Evolutionary conservation across 1,140 invertebrate species (phyloP).

Genomic region (Campoletis sonorensis): DNA sequence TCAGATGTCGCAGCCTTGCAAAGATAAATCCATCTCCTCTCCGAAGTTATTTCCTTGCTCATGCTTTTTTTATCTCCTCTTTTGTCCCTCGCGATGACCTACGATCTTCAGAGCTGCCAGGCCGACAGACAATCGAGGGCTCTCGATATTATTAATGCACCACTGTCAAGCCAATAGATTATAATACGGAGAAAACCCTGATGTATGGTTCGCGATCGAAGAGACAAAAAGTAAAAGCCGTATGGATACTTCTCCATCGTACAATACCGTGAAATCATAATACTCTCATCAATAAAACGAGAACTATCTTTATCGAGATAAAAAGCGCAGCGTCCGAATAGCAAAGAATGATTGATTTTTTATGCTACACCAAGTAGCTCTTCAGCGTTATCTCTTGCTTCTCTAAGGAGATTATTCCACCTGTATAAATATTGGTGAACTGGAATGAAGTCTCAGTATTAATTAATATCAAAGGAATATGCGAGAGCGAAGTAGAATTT

Average conservation of each 20-base stretch:
- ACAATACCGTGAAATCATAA: neutral
- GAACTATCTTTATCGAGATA: slow-evolving; percentile 51
- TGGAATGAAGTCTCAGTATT: neutral
- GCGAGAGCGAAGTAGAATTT: too few species aligned
- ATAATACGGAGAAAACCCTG: slow-evolving; percentile 51
- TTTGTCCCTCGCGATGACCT: neutral
- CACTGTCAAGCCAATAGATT: slow-evolving; percentile 54
- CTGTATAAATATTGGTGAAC: neutral
- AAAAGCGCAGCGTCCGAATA: slow-evolving; percentile 44
- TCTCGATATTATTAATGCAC: slow-evolving; percentile 61
- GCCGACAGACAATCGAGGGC: slow-evolving; percentile 54
- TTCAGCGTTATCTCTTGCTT: neutral
- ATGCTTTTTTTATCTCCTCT: slow-evolving; percentile 31
- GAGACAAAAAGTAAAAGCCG: neutral
- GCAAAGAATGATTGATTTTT: neutral
- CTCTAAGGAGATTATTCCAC: neutral
- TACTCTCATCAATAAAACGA: neutral
- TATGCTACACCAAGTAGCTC: neutral
- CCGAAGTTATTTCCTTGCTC: neutral
- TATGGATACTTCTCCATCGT: neutral
- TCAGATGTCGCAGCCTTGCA: neutral
- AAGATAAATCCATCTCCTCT: neutral
- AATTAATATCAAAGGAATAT: too few species aligned
- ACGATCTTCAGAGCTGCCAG: slow-evolving; percentile 7
- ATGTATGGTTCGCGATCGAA: slow-evolving; percentile 49